Base-by-base conservation (phyloP, 2,113 vertebrate species). In the Lanius collurio region DNA sequence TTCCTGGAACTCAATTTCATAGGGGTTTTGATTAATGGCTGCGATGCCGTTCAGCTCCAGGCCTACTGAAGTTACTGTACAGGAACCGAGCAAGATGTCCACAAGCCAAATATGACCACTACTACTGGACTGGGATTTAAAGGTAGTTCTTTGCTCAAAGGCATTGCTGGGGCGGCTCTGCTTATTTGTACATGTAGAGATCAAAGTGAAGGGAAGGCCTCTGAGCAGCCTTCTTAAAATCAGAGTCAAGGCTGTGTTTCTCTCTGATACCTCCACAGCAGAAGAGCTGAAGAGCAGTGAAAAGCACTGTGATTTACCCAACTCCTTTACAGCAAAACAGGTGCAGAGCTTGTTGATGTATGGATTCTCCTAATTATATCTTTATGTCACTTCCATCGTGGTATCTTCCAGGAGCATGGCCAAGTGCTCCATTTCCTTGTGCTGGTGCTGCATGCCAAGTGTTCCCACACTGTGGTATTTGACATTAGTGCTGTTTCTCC, bases 1-100 rank as follows among this genome's bases (percentile, higher is more conserved):
- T 93, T 92, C 95, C 94, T 96, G 95, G 90, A 95, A 94, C 93
- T 94, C 93, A 85, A 65, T 95, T 97, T 97, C 96, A 96, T 92
- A 78, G 87, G 87, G 35, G 27, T 92, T 94, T 89, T 97, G 95
- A 95, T 97, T 77, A 97, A 97, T 94, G 84, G 30, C 71, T 87
- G 47, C 46, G 56, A 60, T 85, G 85, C 55, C 94, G 81, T 81
- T 95, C 86, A 92, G 83, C 70, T 92, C 88, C 78, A 92, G 83
- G 82, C 64, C 44, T 74, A 70, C 41, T 94, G 92, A 93, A 96
- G 79, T 95, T 90, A 95, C 85, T 94, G 90, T 64, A 92, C 69
- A 91, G 87, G 75, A 95, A 90, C 73, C 52, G 74, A 96, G 60
- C 46, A 79, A 71, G 93, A 47, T 3, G 3, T 15, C 65, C 23